These are phyloP conservation scores for Accipiter cooperii DNA, from an alignment of 2,113 vertebrate species.

Conservation along the genomic window DNA sequence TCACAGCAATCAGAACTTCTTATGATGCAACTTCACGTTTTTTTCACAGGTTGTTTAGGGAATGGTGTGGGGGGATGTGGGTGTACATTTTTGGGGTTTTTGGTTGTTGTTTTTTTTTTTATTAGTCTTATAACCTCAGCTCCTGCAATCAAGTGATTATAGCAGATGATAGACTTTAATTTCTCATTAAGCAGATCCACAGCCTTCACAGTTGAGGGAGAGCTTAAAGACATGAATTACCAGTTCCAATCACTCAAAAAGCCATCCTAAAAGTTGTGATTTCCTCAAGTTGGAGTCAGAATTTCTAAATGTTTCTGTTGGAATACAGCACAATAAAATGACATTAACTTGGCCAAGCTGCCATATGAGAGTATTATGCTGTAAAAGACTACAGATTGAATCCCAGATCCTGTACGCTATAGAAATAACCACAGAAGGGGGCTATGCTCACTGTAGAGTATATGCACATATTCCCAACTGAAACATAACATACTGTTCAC, in stretches of 20 bases:
- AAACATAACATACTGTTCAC: background rate
- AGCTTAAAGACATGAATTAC: background rate
- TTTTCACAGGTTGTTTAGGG: background rate
- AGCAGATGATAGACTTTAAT: background rate
- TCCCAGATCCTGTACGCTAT: background rate
- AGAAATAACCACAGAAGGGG: background rate
- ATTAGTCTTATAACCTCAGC: background rate
- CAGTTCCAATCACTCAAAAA: background rate
- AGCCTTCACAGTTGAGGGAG: background rate
- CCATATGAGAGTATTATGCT: background rate
- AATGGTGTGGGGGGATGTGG: background rate
- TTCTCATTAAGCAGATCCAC: background rate
- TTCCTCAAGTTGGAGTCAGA: background rate
- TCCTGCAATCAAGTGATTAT: background rate
- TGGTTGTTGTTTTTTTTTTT: no score
- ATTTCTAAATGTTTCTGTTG: background rate
- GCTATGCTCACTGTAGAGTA: background rate
- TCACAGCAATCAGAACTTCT: background rate
- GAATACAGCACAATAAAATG: background rate
- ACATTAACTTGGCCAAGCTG: background rate
- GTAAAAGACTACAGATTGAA: background rate
- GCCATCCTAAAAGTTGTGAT: background rate
- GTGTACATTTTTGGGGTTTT: fast-evolving
- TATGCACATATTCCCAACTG: background rate
- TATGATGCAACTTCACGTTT: background rate